Evolutionary conservation across 2,797 vertebrate species (phyloP).

Genomic region (Ctenopoma kingsleyae): DNA sequence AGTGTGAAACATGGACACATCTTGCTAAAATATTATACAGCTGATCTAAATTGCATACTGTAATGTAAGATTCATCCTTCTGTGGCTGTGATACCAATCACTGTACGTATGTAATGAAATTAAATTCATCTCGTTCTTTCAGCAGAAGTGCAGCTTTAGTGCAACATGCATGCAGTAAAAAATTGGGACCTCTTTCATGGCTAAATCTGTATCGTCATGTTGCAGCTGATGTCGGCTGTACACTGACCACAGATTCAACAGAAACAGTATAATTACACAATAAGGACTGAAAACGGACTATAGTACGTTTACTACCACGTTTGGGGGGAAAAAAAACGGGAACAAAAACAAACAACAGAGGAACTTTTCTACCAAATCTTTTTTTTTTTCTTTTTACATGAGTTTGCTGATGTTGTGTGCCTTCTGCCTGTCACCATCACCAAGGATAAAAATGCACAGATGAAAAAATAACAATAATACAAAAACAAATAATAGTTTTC

Average conservation of each 20-base stretch:
- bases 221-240: constrained; percentile 47
- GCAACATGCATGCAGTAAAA: constrained; percentile 68
- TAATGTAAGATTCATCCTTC: constrained; percentile 23
- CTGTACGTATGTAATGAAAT: constrained; percentile 1
- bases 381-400: constrained; percentile 41
- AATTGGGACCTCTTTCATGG: constrained; percentile 50
- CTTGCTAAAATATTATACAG: constrained; percentile 28
- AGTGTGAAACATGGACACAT: constrained; percentile 31
- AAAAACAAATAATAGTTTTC: constrained; percentile 30
- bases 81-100: constrained; percentile 6
- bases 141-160: constrained; percentile 43
- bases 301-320: constrained; percentile 61
- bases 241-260: constrained; percentile 62
- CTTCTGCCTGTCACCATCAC: constrained; percentile 46
- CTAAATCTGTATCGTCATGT: constrained; percentile 32
- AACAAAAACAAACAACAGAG: constrained; percentile 60
- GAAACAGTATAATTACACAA: constrained; percentile 69
- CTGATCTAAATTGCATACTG: constrained; percentile 54
- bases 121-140: constrained; percentile 13
- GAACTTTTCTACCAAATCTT: constrained; percentile 20
- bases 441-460: constrained; percentile 49
- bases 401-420: constrained; percentile 29
- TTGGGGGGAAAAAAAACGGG: constrained; percentile 31
- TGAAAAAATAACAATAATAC: constrained; percentile 21
- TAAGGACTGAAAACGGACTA: constrained; percentile 69